Evolutionary conservation across 2,888 invertebrate genomes (phyloP).

Genomic region (Meiosimyza decipiens): DNA sequence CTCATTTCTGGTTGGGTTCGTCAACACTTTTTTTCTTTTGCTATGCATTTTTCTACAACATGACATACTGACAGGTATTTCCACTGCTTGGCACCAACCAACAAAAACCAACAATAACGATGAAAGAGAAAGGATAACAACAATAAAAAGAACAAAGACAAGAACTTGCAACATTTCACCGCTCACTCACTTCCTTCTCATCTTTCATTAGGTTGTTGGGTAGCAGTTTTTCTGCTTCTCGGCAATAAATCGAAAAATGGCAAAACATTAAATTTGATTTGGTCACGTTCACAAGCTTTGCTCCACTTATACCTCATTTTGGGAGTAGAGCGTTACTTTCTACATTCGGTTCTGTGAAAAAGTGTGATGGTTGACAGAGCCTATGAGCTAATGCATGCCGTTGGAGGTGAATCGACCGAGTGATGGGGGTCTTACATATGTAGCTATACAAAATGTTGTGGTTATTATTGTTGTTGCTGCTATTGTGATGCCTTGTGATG

Average conservation of each 20-base stretch:
- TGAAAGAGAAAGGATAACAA: constrained; percentile 18
- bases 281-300: constrained; percentile 65
- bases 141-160: constrained; percentile 32
- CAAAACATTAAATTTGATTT: constrained; percentile 64
- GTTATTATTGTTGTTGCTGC: constrained; percentile 17
- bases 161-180: constrained; percentile 35
- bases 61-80: constrained; percentile 30
- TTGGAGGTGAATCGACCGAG: neutral
- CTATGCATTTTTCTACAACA: neutral
- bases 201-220: too few relatives aligned
- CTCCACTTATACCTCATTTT: constrained; percentile 65
- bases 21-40: too few relatives aligned
- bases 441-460: neutral
- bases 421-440: neutral
- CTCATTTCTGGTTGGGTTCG: too few relatives aligned
- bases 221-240: constrained; percentile 16
- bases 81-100: constrained; percentile 44
- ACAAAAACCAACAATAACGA: constrained; percentile 29
- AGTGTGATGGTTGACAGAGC: neutral
- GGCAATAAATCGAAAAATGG: constrained; percentile 39
- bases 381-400: neutral
- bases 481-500: constrained; percentile 34
- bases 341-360: constrained; percentile 35
- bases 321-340: constrained; percentile 35
- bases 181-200: constrained; percentile 28